Evolutionary conservation across 2,888 invertebrate genomes (phyloP), one percentile per base, ranked within the genome.

Genomic region (Parnassius orleans): DNA sequence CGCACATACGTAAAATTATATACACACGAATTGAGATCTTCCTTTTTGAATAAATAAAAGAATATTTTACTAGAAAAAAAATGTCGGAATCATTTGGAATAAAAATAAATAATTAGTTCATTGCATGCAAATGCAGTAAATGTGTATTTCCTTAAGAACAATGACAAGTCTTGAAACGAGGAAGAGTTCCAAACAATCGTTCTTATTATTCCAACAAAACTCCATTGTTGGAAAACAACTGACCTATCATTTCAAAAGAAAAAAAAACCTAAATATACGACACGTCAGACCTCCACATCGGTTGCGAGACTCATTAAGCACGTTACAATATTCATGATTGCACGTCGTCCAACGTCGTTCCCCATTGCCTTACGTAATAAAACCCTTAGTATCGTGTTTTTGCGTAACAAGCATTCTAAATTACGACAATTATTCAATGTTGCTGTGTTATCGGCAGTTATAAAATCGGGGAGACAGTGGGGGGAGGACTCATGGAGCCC

Each of bases 361-460:
- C 69, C 72, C 64, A 71, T 71, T 75, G 76, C 76, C 77, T 82
- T 81, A 84, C 83, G 80, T 81, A 85, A 86, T 87, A 85, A 85
- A 84, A 72, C 74, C 77, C 68, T 61, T 68, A 74, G 82, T 82
- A 77, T 83, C 86, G 80, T 85, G 85, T 87, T 86, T 84, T 84
- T 83, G 80, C 79, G 78, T 84, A 87, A 87, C 87, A 87, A 87
- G 86, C 83, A 77, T 79, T 72, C 81, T 84, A 85, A 89, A 90
- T 89, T 85, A 87, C 84, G 84, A 87, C 90, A 90, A 89, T 90
- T 90, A 90, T 88, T 90, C 90, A 87, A 90, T 89, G 89, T 83
- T 76, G 77, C 81, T 75, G 77, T 80, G 86, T 81, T 90, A 90
- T 90, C 88, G 88, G 88, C 86, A 86, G 87, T 83, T 85, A 84